These are phyloP conservation scores for Synanthedon vespiformis DNA, from an alignment of 2,888 invertebrate species.

Conservation along the genomic window DNA sequence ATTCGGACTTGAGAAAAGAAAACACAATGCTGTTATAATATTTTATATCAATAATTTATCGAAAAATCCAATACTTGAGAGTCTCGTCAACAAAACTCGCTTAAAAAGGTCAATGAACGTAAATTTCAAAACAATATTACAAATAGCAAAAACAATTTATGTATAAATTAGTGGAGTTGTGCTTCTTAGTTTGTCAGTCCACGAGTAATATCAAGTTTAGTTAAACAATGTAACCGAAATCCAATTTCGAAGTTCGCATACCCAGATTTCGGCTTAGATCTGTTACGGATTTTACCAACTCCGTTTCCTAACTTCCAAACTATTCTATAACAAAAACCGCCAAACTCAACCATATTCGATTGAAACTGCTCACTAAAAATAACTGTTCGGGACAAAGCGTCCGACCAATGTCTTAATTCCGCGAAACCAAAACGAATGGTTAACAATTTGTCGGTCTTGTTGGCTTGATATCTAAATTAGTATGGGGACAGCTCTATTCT, in stretches of 20 bases:
- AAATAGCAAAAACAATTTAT: no score
- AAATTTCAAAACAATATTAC: no score
- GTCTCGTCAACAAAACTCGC: no score
- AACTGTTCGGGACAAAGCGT: constrained; percentile 16
- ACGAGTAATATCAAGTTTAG: not conserved
- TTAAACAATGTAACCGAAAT: not conserved
- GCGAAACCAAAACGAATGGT: constrained; percentile 49
- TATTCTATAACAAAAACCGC: constrained; percentile 40
- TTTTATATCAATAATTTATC: no score
- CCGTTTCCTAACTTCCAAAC: constrained; percentile 25
- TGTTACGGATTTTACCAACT: constrained; percentile 21
- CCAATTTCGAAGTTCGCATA: not conserved
- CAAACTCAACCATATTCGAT: constrained; percentile 23
- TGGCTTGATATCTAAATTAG: constrained; percentile 64
- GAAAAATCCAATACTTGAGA: no score
- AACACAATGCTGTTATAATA: no score
- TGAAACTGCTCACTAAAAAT: constrained; percentile 17
- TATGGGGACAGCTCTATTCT: constrained; percentile 49
- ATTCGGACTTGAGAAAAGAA: no score
- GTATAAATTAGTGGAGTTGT: no score
- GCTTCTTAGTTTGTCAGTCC: no score
- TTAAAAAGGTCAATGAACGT: no score
- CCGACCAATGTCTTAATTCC: constrained; percentile 38
- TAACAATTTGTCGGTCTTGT: constrained; percentile 59
- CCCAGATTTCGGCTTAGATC: not conserved